Percentiles rank a stretch among this genome's conserved stretches.
Conservation (phyloP, 2,113 vertebrate species). For the Microtus pennsylvanicus region DNA sequence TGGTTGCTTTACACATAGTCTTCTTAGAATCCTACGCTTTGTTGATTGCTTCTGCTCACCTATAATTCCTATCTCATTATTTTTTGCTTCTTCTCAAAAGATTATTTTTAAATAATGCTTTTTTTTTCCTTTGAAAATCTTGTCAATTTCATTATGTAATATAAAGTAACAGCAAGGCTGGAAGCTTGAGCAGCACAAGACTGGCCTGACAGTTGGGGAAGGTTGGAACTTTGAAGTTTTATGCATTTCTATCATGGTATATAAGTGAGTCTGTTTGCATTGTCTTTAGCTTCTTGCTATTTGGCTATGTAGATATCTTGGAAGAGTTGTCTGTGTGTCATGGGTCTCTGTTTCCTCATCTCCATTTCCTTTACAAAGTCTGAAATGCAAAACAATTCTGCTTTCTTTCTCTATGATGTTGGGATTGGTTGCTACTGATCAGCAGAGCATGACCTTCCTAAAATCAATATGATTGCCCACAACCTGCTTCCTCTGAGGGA, state of each 20-base stretch:
- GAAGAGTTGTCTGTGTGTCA: background rate
- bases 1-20: background rate
- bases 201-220: background rate
- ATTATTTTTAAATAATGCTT: background rate
- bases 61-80: background rate
- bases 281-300: background rate
- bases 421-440: background rate
- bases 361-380: background rate
- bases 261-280: background rate
- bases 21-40: background rate
- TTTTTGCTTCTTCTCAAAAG: background rate
- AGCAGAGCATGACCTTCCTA: background rate
- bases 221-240: background rate
- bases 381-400: background rate
- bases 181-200: background rate
- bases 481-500: background rate
- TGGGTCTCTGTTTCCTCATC: background rate
- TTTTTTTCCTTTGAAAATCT: background rate
- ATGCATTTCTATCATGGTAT: background rate
- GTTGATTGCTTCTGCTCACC: background rate
- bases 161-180: background rate
- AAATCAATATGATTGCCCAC: background rate
- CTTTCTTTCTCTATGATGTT: background rate
- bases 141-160: background rate
- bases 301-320: background rate